Evolutionary conservation across 92 coral and sea anemone genomes (phyloP).

Genomic region (Zoanthus gigantus): DNA sequence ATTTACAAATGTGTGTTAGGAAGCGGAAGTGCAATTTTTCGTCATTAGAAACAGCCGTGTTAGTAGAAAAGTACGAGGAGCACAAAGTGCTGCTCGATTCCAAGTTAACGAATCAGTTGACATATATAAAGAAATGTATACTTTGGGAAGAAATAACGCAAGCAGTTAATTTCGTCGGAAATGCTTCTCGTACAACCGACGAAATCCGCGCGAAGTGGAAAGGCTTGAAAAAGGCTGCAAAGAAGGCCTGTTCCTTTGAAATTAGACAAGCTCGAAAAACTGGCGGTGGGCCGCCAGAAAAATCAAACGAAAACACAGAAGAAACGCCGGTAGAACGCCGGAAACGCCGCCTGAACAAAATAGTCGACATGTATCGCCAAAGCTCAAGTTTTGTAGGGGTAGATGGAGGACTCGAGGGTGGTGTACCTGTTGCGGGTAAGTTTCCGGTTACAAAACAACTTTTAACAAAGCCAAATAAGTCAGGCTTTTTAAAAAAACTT

Average conservation of each 20-base stretch:
- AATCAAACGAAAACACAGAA: neutral
- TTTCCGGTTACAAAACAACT: neutral
- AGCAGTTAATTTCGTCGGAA: neutral
- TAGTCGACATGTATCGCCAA: neutral
- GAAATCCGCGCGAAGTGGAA: neutral
- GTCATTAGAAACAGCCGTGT: neutral
- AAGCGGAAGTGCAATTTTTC: conserved; percentile 13
- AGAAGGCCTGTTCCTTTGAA: neutral
- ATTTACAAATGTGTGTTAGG: neutral
- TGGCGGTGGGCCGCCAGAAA: conserved; percentile 3
- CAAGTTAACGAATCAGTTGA: neutral
- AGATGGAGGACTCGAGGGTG: conserved; percentile 23
- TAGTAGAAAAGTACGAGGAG: neutral
- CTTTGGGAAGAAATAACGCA: neutral
- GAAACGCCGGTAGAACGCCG: neutral
- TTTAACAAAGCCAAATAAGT: neutral
- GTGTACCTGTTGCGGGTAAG: conserved; percentile 2
- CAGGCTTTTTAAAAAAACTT: no score
- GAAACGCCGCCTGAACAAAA: neutral
- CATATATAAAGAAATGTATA: neutral
- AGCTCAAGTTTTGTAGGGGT: conserved; percentile 1
- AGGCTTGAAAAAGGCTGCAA: neutral
- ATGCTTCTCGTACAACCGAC: conserved; percentile 2
- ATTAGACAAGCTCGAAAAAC: neutral
- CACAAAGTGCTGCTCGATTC: neutral